These are phyloP conservation scores for Rhyacichthys aspro DNA, from an alignment of 2,797 vertebrate species.

Conservation along the genomic window DNA sequence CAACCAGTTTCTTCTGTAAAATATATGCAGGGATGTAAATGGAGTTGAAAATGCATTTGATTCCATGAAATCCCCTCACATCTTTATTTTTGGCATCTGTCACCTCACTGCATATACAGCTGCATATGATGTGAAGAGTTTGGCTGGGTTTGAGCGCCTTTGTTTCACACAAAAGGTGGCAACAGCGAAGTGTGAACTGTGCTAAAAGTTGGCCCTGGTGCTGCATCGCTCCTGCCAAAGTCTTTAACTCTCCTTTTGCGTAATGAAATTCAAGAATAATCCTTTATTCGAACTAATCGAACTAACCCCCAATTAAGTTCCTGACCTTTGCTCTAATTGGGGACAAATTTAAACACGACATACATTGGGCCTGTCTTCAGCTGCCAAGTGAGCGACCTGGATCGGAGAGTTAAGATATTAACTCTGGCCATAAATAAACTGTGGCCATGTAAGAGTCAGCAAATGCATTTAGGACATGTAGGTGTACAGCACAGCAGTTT, in stretches of 20 bases:
- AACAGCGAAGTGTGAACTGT: conserved; percentile 41
- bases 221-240: conserved; percentile 38
- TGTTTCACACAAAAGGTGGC: conserved; percentile 12
- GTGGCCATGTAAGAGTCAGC: neutral
- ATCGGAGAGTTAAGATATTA: conserved; percentile 27
- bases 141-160: conserved; percentile 14
- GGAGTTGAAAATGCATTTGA: no score
- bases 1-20: no score
- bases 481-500: neutral
- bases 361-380: conserved; percentile 1
- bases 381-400: conserved; percentile 37
- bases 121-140: conserved; percentile 6
- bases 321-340: conserved; percentile 19
- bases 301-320: conserved; percentile 47
- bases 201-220: conserved; percentile 50
- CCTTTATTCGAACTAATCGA: conserved; percentile 49
- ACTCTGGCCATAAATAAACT: conserved; percentile 22
- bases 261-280: conserved; percentile 62
- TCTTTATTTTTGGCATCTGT: no score
- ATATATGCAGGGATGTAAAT: no score
- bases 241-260: conserved; percentile 46
- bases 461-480: conserved; percentile 4
- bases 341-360: conserved; percentile 35
- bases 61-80: no score
- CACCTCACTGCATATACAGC: no score